Conservation (phyloP, 2,888 invertebrate species). For the Lysandra coridon region DNA sequence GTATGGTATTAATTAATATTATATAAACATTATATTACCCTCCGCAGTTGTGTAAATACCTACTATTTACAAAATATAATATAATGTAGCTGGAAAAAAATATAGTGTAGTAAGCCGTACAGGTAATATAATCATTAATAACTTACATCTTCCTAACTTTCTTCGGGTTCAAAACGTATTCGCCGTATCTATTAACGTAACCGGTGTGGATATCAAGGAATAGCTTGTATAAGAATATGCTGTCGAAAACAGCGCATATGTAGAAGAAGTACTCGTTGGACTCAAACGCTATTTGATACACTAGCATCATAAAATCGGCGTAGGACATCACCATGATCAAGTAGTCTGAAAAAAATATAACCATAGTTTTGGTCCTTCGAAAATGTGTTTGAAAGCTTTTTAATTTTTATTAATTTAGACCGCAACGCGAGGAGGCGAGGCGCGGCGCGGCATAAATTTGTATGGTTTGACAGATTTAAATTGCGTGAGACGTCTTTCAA, state of each 20-base stretch:
- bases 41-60: no score
- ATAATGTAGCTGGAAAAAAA: no score
- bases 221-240: constrained; percentile 65
- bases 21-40: no score
- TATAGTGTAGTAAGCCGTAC: no score
- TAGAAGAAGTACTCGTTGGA: constrained; percentile 59
- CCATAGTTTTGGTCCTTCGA: background rate
- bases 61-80: no score
- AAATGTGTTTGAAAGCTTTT: no score
- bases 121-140: background rate
- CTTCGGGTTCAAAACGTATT: constrained; percentile 66
- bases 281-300: constrained; percentile 75
- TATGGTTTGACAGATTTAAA: no score
- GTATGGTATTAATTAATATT: no score
- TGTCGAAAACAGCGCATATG: constrained; percentile 61
- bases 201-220: constrained; percentile 74
- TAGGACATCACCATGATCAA: constrained; percentile 65
- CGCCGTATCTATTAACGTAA: constrained; percentile 74
- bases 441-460: no score
- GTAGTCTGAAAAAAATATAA: constrained; percentile 59
- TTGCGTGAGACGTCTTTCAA: no score
- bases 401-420: no score
- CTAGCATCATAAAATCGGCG: constrained; percentile 65
- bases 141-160: constrained; percentile 71
- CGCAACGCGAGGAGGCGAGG: no score